Evolutionary conservation across 2,797 vertebrate genomes (phyloP), one percentile per base, ranked within the genome.

Genomic region (Podarcis siculus): DNA sequence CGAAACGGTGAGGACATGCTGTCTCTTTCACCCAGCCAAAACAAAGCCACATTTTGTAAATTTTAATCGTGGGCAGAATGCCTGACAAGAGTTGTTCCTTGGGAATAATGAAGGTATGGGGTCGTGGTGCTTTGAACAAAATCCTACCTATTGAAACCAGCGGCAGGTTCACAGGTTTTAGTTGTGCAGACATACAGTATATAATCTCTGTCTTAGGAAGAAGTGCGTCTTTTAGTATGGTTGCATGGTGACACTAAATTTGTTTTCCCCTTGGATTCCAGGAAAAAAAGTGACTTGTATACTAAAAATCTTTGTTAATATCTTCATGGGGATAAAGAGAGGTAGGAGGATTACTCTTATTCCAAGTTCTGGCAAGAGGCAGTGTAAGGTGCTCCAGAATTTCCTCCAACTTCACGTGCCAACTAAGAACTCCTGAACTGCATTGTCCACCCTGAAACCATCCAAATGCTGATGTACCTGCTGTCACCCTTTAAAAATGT

Each of bases 11-110:
- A 35, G 58, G 91, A 83, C 64, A 90, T 21, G 88, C 81, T 83
- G 80, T 83, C 21, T 73, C 86, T 82, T 88, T 85, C 88, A 30
- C 4, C 0, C 0, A 0, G 27, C 39, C 87, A 7, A 79, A 90
- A 71, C 25, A 67, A 87, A 64, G 8, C 15, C 42, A 49, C 42
- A 17, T 89, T 90, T 66, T 25, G 77, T 67, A 58, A 87, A 91
- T 58, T 89, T 42, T 89, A 88, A 90, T 13, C 37, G 89, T 89
- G 92, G 94, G 89, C 82, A 92, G 71, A 39, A 73, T 1, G 87
- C 95, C 93, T 95, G 95, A 93, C 2, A 12, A 72, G 49, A 39
- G 5, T 37, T 86, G 30, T 76, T 58, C n/a, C 64, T 76, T 58
- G 19, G 78, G 76, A 90, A 90, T 86, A 92, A 82, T 87, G 71